Conservation (phyloP, 1,140 invertebrate species). For the Sycophaga agraensis region DNA sequence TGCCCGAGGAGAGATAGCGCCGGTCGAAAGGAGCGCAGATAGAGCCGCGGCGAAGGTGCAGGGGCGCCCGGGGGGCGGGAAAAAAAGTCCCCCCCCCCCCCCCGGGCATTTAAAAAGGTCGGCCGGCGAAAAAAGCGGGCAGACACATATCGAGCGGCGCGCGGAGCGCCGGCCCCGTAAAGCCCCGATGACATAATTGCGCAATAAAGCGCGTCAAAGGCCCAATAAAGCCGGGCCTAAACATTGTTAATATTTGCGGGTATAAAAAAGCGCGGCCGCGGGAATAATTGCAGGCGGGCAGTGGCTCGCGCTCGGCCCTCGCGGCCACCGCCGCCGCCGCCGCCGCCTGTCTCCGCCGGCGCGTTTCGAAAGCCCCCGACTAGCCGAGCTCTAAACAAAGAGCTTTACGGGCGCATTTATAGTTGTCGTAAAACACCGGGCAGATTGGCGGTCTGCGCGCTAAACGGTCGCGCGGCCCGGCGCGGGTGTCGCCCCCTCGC, state of each 20-base stretch:
- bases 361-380: conserved; percentile 42
- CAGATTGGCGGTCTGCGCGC: conserved; percentile 39
- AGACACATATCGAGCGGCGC: too few species aligned
- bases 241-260: conserved; percentile 19
- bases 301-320: too few species aligned
- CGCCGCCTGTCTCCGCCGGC: background rate
- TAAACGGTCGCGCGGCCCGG: conserved; percentile 11
- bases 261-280: background rate
- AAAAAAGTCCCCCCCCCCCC: too few species aligned
- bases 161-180: too few species aligned
- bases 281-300: conserved; percentile 4
- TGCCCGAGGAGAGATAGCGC: too few species aligned
- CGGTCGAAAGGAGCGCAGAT: background rate
- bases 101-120: conserved; percentile 9
- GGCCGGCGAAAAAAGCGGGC: too few species aligned
- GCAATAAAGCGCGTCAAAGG: conserved; percentile 23
- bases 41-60: too few species aligned
- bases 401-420: conserved; percentile 53
- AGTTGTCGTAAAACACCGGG: conserved; percentile 52
- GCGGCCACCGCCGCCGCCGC: too few species aligned
- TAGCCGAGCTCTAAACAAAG: conserved; percentile 52
- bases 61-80: too few species aligned
- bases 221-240: conserved; percentile 19
- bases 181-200: conserved; percentile 12
- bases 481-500: too few species aligned